Base-by-base conservation (phyloP, 2,888 invertebrate species). In the Hypercompe scribonia region DNA sequence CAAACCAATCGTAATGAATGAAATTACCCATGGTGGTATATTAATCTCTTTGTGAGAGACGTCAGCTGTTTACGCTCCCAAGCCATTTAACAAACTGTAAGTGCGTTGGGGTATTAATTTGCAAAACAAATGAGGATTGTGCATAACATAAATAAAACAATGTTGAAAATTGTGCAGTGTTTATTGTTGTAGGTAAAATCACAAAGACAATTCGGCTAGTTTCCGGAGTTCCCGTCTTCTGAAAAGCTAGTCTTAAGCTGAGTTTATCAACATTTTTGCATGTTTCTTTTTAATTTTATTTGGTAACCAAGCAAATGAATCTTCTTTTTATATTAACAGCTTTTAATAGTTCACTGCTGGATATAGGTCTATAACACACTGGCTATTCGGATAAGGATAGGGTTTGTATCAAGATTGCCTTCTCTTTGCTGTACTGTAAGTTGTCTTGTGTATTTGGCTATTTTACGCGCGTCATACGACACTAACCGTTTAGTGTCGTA, bases 61-160 rank as follows among this genome's bases (percentile, higher is more conserved):
- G 88, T 87, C 92, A 92, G 90, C 89, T 92, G 92, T 71, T 74
- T 79, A 87, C 88, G 87, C 88, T 90, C 89, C 86, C 88, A 88
- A n/a, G 87, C 87, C 90, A 88, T 89, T 91, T 90, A 88, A 88
- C 88, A 88, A 90, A 90, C 88, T 89, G 90, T 90, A 91, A 92
- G 89, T 92, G 90, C 88, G 90, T 90, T 88, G 80, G 80, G 86
- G 91, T 90, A 91, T 93, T 92, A 92, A 94, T 94, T 94, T 93
- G 92, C 92, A 94, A 92, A 81, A 88, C 91, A 93, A 93, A 93
- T 94, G 88, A 89, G 89, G 80, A 87, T 87, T 85, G 80, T 77
- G 82, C 82, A 83, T 83, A 84, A 84, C 77, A 84, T 82, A 85
- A 84, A 84, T 84, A 84, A 84, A 84, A 81, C 79, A 85, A 84